Conservation (phyloP, 2,888 invertebrate genomes). For the Camponotus fellah region DNA sequence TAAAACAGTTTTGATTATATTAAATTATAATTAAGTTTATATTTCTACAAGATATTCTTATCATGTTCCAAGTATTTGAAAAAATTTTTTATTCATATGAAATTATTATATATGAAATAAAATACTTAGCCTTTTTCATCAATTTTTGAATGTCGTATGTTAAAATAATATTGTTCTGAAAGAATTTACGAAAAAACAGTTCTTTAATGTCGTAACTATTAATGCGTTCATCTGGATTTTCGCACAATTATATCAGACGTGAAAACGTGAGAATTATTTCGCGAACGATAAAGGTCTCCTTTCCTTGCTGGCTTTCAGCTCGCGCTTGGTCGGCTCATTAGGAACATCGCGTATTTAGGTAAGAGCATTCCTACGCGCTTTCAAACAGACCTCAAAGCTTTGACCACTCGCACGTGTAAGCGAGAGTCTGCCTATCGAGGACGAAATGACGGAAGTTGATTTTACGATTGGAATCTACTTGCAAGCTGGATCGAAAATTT, state of each 20-base stretch:
- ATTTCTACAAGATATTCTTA: background rate
- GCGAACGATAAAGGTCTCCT: constrained; percentile 57
- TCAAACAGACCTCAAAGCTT: constrained; percentile 74
- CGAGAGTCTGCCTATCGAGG: constrained; percentile 48
- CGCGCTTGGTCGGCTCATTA: constrained; percentile 75
- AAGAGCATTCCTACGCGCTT: constrained; percentile 69
- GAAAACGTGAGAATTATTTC: constrained; percentile 67
- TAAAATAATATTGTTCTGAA: background rate
- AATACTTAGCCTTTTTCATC: background rate
- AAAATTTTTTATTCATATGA: constrained; percentile 4
- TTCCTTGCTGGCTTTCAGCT: constrained; percentile 50
- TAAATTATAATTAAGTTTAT: background rate
- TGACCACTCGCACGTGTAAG: constrained; percentile 72
- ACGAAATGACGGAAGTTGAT: constrained; percentile 67
- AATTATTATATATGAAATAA: background rate
- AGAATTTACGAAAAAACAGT: background rate
- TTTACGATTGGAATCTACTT: constrained; percentile 31
- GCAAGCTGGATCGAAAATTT: background rate
- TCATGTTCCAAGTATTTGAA: background rate
- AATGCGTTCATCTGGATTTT: constrained; percentile 36
- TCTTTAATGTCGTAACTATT: constrained; percentile 17
- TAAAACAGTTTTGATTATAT: constrained; percentile 2
- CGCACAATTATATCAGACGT: constrained; percentile 53
- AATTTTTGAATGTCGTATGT: background rate
- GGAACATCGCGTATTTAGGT: constrained; percentile 75